Percentiles rank a stretch among this genome's conserved stretches.
phyloP scores from a whole-genome alignment of 2,113 vertebrate species.

The Phyllopteryx taeniolatus region DNA sequence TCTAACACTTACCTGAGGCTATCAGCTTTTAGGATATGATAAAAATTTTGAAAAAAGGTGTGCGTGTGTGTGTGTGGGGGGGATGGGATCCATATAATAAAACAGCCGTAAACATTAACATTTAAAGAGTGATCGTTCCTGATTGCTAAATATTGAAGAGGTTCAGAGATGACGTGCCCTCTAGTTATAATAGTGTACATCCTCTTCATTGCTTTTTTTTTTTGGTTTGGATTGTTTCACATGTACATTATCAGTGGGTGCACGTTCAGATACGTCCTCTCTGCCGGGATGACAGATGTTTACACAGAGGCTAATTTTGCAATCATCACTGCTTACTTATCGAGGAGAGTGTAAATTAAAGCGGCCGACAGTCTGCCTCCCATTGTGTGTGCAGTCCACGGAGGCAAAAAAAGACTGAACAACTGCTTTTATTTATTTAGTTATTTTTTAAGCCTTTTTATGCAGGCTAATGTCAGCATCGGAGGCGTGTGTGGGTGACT shows the following conservation, averaged over 20 bases:
- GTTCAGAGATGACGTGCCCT: slow-evolving; percentile 2
- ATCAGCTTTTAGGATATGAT: too few species aligned
- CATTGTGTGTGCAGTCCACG: not conserved
- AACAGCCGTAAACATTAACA: slow-evolving; percentile 7
- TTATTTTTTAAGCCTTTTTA: not conserved
- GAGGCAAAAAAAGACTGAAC: not conserved
- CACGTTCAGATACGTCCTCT: not conserved
- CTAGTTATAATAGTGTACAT: not conserved
- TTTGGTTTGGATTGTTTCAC: not conserved
- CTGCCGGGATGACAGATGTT: not conserved
- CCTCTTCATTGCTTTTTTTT: not conserved
- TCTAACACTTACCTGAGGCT: too few species aligned
- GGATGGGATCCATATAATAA: not conserved
- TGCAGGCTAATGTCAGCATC: not conserved
- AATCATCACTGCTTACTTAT: not conserved
- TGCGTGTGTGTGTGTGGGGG: too few species aligned
- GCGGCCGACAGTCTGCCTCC: not conserved
- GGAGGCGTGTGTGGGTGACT: not conserved
- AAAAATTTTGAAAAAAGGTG: too few species aligned
- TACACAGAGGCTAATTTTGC: not conserved
- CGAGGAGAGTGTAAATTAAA: not conserved
- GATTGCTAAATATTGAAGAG: not conserved
- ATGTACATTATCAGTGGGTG: not conserved
- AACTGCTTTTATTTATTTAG: not conserved
- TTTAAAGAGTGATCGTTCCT: not conserved